A percentile compares a stretch with the other conserved stretches of the same genome.
Evolutionary conservation across 2,888 invertebrate species (phyloP).

Genomic region (Lottia scabra): DNA sequence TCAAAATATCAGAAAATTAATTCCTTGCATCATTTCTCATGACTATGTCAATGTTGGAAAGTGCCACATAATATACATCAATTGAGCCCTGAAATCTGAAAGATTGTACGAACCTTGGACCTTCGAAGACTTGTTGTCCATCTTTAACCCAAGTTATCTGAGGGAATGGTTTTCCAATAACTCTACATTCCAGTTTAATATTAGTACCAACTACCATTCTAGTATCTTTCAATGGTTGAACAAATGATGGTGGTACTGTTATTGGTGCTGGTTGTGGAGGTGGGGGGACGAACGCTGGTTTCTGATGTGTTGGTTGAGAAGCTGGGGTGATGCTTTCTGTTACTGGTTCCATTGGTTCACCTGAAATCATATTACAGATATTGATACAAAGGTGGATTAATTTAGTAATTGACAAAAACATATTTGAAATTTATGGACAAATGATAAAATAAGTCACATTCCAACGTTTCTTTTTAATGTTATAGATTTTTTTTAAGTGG

Average conservation of each 20-base stretch:
- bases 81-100: neutral
- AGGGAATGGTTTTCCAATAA: conserved; percentile 65
- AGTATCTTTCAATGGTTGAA: conserved; percentile 55
- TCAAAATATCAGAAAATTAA: no score
- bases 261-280: conserved; percentile 40
- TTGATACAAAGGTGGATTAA: neutral
- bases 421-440: neutral
- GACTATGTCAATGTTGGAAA: no score
- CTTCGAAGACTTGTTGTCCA: conserved; percentile 61
- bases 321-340: neutral
- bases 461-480: no score
- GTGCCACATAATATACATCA: no score
- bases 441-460: no score
- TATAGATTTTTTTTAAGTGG: no score
- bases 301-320: neutral
- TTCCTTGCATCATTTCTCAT: no score
- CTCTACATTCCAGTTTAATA: conserved; percentile 63
- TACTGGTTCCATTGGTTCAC: conserved; percentile 12
- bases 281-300: conserved; percentile 14
- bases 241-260: conserved; percentile 53
- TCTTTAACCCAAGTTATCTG: conserved; percentile 64
- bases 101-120: conserved; percentile 54
- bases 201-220: conserved; percentile 68
- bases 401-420: neutral
- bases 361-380: neutral